Evolutionary conservation across 2,113 vertebrate genomes (phyloP).

Genomic region (Macheiramphus alcinus): DNA sequence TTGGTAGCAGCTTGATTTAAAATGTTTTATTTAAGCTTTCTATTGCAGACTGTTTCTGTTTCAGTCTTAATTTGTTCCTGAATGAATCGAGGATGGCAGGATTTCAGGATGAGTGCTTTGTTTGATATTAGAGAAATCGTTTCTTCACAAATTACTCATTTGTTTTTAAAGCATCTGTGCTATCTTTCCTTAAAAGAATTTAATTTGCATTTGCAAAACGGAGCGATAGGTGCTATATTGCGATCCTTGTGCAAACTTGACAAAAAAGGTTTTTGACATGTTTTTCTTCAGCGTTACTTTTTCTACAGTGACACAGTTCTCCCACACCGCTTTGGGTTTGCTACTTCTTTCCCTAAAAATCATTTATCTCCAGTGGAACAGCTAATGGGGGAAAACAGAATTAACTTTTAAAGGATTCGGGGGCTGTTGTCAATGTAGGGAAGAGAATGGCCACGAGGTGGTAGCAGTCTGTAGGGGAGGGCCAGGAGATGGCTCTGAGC

Average conservation of each 20-base stretch:
- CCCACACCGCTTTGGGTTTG: not conserved
- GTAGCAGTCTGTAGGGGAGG: not conserved
- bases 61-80: not conserved
- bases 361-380: not conserved
- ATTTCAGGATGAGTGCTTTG: not conserved
- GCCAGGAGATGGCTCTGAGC: not conserved
- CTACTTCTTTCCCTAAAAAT: not conserved
- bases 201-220: not conserved
- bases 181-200: not conserved
- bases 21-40: not conserved
- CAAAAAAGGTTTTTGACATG: accelerated
- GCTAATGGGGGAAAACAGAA: not conserved
- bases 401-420: accelerated
- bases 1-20: not conserved
- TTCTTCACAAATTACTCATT: not conserved
- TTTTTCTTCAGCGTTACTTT: not conserved
- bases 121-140: not conserved
- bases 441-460: not conserved
- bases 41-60: not conserved
- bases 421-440: not conserved
- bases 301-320: not conserved
- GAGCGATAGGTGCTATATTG: not conserved
- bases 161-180: not conserved
- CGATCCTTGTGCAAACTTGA: not conserved
- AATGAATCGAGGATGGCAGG: not conserved